Evolutionary conservation across 2,797 vertebrate genomes (phyloP).

Genomic region (Melanotaenia maccullochi): DNA sequence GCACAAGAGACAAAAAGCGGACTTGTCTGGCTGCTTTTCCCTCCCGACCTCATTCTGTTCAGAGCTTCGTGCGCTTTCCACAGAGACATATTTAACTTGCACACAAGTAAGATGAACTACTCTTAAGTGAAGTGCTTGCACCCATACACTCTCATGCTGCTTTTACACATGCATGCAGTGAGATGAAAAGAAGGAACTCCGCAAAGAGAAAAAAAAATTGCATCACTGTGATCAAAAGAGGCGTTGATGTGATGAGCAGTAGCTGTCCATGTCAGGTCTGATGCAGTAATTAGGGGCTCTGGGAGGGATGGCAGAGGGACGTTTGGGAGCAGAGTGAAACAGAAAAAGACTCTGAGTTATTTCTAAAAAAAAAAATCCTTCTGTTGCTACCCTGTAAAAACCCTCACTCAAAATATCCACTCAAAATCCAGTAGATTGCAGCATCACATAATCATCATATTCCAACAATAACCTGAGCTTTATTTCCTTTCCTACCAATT

Average conservation of each 20-base stretch:
- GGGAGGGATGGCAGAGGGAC: slow-evolving; percentile 32
- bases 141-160: background rate
- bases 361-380: slow-evolving; percentile 27
- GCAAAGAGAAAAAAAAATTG: slow-evolving; percentile 12
- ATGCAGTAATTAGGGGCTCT: slow-evolving; percentile 69
- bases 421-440: slow-evolving; percentile 3
- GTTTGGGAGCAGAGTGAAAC: slow-evolving; percentile 11
- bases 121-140: slow-evolving; percentile 19
- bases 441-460: background rate
- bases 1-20: slow-evolving; percentile 50
- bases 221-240: slow-evolving; percentile 60
- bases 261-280: slow-evolving; percentile 62
- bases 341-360: slow-evolving; percentile 24
- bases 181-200: slow-evolving; percentile 39
- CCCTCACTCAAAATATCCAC: slow-evolving; percentile 10
- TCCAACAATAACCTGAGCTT: slow-evolving; percentile 7
- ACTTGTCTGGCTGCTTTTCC: slow-evolving; percentile 45
- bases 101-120: slow-evolving; percentile 22
- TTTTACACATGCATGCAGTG: slow-evolving; percentile 15
- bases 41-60: slow-evolving; percentile 68
- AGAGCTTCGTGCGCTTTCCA: slow-evolving; percentile 27
- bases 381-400: slow-evolving; percentile 9
- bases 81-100: slow-evolving; percentile 14
- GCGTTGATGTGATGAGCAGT: slow-evolving; percentile 62
- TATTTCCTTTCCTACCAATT: slow-evolving; percentile 17